Base-by-base conservation (phyloP, 2,888 invertebrate species). In the Calameuta filiformis region DNA sequence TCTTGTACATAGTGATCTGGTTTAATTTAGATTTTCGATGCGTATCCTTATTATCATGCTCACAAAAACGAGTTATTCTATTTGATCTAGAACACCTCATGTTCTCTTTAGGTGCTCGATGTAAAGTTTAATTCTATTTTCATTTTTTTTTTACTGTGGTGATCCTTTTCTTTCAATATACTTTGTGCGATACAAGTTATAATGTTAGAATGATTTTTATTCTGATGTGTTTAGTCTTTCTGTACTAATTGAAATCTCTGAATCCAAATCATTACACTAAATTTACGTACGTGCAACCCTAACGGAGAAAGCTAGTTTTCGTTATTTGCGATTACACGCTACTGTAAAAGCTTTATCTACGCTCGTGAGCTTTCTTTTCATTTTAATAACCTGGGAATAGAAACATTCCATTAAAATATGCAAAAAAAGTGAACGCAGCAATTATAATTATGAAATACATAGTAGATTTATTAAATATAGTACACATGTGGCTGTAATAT, bases 401-500 rank as follows among this genome's bases (percentile, higher is more conserved):
- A 23, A 74, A 74, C 74, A 74, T 74, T 74, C 74, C 74, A 74
- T 30, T 74, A 33, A 68, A 35, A 78, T 69, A 68, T 76, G 37
- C 35, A 73, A 12, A 71, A 33, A 12, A 11, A 75, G 33, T 33
- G 71, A 31, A 31, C 12, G 71, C 71, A 71, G 33, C 56, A 37
- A 69, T 37, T 75, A 68, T 40, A 15, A 75, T 31, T 76, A 75
- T 76, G 78, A 82, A 79, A 78, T 83, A 83, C 82, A 81, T 85
- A 80, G 80, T 82, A 81, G 82, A 82, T 87, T 88, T 87, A 84
- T 87, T 85, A 81, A 86, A 75, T 78, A 79, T 76, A 75, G 68
- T 78, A 78, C 75, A 76, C 73, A 73, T 71, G 75, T 73, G 56
- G 56, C 68, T 68, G 34, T 75, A 75, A 74, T 56, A 75, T 75